Conservation (phyloP, 2,797 vertebrate species). For the Ptychobarbus kaznakovi region DNA sequence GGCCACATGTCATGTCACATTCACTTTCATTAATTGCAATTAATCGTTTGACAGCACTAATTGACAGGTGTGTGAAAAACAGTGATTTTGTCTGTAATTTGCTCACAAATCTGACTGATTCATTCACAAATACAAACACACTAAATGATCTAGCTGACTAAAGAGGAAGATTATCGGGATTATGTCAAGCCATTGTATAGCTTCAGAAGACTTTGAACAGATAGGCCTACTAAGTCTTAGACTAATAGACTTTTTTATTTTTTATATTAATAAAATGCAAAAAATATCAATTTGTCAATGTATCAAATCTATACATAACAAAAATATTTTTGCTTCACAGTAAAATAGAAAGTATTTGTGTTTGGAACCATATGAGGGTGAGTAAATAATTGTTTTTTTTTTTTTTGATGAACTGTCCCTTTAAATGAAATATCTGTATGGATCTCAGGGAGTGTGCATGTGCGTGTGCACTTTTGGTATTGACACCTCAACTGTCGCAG, state of each 20-base stretch:
- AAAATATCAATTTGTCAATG: neutral
- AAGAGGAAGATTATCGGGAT: neutral
- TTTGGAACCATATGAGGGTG: neutral
- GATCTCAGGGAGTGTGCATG: neutral
- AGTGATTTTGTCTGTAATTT: no score
- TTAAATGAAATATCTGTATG: slow-evolving; percentile 21
- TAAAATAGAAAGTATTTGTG: no score
- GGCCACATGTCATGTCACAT: no score
- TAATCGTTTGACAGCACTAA: no score
- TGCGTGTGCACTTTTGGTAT: slow-evolving; percentile 17
- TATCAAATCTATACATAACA: no score
- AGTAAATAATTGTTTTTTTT: neutral
- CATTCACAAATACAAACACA: neutral
- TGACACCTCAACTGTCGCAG: slow-evolving; percentile 37
- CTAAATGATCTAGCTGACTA: neutral
- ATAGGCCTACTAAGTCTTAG: neutral
- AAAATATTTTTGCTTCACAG: no score
- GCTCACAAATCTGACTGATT: neutral
- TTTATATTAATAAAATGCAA: no score
- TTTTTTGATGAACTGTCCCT: neutral
- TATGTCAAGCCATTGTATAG: neutral
- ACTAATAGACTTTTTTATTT: no score
- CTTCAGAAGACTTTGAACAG: neutral
- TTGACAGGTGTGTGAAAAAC: no score
- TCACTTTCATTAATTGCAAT: slow-evolving; percentile 12